These are phyloP conservation scores for Pristionchus maxplancki DNA, from an alignment of 2,888 invertebrate genomes.

Conservation along the genomic window DNA sequence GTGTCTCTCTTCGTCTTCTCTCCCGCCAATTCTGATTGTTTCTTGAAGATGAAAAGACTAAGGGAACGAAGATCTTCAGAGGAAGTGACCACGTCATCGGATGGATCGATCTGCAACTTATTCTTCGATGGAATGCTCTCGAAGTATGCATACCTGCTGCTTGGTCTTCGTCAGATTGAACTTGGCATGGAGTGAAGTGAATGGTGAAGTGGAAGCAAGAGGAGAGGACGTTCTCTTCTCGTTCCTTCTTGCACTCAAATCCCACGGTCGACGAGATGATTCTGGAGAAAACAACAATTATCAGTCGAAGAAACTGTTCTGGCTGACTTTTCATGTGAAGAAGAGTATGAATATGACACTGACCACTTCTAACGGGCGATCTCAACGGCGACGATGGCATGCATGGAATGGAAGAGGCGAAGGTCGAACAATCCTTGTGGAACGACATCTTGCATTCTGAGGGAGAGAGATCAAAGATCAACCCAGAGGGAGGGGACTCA, in stretches of 20 bases:
- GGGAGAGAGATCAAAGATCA: conserved; percentile 54
- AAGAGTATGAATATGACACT: too few species aligned
- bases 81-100: conserved; percentile 91
- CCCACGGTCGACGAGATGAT: conserved; percentile 25
- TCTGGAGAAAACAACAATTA: background rate
- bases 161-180: conserved; percentile 76
- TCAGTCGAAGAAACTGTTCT: too few species aligned
- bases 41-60: conserved; percentile 94
- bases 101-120: conserved; percentile 86
- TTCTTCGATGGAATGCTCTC: too few species aligned
- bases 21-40: conserved; percentile 78
- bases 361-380: conserved; percentile 60
- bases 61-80: conserved; percentile 90
- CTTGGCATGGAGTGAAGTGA: conserved; percentile 55
- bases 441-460: conserved; percentile 88
- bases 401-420: conserved; percentile 83
- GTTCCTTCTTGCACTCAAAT: conserved; percentile 3
- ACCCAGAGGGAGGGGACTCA: conserved; percentile 52
- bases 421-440: conserved; percentile 91
- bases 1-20: conserved; percentile 81
- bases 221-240: conserved; percentile 54
- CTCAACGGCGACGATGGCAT: conserved; percentile 79
- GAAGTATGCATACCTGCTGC: conserved; percentile 75
- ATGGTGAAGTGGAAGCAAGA: conserved; percentile 38
- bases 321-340: too few species aligned